Conservation (phyloP, 1,140 invertebrate species). For the Heliconius himera region DNA sequence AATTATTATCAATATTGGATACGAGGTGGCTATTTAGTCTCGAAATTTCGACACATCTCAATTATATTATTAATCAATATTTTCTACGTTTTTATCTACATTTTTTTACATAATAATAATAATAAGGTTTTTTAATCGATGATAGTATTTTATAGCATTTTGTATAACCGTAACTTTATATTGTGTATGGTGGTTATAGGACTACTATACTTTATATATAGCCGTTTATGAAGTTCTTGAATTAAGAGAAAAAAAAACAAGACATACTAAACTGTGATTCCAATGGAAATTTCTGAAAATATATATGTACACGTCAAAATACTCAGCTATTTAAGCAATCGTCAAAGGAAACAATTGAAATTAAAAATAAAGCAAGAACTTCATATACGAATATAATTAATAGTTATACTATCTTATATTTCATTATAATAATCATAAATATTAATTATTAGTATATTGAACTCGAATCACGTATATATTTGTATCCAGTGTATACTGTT, state of each 20-base stretch:
- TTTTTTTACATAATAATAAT: neutral
- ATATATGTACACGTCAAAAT: neutral
- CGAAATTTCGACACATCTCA: neutral
- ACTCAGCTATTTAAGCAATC: neutral
- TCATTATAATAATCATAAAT: constrained; percentile 17
- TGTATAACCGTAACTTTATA: neutral
- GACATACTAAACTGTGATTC: neutral
- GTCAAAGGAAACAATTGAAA: neutral
- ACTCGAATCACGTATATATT: constrained; percentile 7
- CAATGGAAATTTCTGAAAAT: neutral
- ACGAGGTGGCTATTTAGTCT: neutral
- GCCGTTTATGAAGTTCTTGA: neutral
- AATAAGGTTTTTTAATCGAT: neutral
- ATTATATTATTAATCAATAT: neutral
- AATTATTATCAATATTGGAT: neutral
- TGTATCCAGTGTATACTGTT: constrained; percentile 39
- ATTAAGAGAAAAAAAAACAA: neutral
- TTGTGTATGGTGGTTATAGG: neutral
- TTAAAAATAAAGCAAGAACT: neutral
- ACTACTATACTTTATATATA: neutral
- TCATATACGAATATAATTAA: neutral
- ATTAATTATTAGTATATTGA: constrained; percentile 11
- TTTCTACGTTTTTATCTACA: neutral
- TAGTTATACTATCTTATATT: neutral
- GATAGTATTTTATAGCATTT: constrained; percentile 15